Conservation (phyloP, 2,797 vertebrate genomes). For the Petrocephalus sullivani region DNA sequence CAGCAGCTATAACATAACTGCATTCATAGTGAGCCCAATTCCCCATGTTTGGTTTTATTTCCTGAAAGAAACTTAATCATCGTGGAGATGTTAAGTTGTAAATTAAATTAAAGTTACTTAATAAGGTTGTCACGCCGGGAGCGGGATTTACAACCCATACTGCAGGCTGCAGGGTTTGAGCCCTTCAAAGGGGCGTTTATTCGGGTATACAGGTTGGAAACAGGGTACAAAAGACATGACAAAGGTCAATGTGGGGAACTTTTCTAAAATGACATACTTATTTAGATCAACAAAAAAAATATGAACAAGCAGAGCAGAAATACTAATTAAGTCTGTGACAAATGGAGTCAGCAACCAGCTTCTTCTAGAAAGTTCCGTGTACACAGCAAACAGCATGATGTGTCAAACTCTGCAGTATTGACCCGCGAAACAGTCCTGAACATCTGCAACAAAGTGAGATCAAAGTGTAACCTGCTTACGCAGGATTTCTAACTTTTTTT, state of each 20-base stretch:
- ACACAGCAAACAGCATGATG: background rate
- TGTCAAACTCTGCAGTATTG: background rate
- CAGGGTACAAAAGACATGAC: too few relatives aligned
- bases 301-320: background rate
- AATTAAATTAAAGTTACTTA: background rate
- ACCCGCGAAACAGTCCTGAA: background rate
- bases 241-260: background rate
- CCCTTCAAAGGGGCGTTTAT: too few relatives aligned
- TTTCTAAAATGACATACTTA: background rate
- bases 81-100: background rate
- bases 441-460: background rate
- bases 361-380: background rate
- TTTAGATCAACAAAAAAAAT: background rate
- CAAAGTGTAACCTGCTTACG: background rate
- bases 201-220: too few relatives aligned
- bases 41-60: background rate
- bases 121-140: too few relatives aligned
- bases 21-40: background rate
- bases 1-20: background rate
- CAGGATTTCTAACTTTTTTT: background rate
- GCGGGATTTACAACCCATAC: too few relatives aligned
- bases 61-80: background rate
- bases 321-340: background rate
- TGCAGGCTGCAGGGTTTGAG: too few relatives aligned
- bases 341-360: background rate